phyloP scores from a whole-genome alignment of 2,113 vertebrate genomes.

The Gymnorhina tibicen region DNA sequence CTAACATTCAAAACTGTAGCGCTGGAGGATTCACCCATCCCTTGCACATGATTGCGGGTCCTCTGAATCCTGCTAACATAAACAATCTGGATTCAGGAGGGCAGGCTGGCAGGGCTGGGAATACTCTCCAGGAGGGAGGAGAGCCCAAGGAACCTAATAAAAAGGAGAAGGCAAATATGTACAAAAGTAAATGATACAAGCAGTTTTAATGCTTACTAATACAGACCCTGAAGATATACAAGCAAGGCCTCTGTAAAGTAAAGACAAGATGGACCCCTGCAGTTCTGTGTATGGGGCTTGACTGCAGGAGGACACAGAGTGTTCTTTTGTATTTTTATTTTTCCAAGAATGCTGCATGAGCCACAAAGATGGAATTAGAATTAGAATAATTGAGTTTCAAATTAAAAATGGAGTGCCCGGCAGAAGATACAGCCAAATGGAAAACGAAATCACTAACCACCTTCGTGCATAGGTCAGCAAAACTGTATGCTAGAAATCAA shows the following conservation, averaged over 20 bases:
- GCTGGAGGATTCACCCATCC: background rate
- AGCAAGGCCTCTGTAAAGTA: background rate
- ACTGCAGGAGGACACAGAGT: background rate
- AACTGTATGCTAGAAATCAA: background rate
- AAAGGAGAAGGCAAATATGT: background rate
- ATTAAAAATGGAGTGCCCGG: fast-evolving
- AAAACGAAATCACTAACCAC: background rate
- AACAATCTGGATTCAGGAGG: background rate
- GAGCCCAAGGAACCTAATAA: background rate
- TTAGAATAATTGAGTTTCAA: background rate
- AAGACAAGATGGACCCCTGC: background rate
- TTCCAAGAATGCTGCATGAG: background rate
- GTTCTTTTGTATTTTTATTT: background rate
- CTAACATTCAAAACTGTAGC: background rate
- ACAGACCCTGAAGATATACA: background rate
- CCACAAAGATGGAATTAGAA: background rate
- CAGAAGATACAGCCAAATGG: background rate
- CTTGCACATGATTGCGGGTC: fast-evolving
- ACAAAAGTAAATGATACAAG: background rate
- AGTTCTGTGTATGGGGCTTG: background rate
- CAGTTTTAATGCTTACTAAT: background rate
- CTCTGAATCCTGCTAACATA: background rate
- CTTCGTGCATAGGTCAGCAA: background rate
- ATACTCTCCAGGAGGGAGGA: background rate
- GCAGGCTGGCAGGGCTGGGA: background rate